Conservation (phyloP, 1,140 invertebrate species). For the Cherax quadricarinatus region DNA sequence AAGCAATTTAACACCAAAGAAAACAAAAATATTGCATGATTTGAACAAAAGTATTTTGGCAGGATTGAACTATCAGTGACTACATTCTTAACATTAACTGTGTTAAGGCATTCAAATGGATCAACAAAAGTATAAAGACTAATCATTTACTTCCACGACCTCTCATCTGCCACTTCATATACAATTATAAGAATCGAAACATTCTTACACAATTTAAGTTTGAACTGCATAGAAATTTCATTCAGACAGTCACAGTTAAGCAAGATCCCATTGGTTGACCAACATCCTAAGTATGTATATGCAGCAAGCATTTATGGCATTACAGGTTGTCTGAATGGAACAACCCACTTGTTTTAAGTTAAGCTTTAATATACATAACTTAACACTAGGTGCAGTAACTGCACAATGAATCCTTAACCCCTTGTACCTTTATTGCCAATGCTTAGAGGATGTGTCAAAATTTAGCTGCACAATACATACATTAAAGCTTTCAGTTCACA, state of each 20-base stretch:
- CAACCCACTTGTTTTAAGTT: not conserved
- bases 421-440: not conserved
- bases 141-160: not conserved
- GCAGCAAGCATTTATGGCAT: not conserved
- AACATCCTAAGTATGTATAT: not conserved
- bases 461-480: not conserved
- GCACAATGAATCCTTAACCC: not conserved
- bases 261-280: not conserved
- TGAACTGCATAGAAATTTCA: not conserved
- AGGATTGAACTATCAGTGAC: not conserved
- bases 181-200: not conserved
- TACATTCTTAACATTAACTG: not conserved
- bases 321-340: not conserved
- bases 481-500: slow-evolving; percentile 7
- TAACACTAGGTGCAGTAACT: not conserved
- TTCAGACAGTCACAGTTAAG: not conserved
- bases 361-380: not conserved
- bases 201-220: not conserved
- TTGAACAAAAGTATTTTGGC: not conserved
- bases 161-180: not conserved
- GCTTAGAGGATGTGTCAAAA: not conserved
- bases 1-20: too few species aligned
- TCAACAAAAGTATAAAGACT: not conserved
- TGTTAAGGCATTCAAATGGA: not conserved
- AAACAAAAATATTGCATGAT: not conserved